Evolutionary conservation across 2,888 invertebrate species (phyloP), one percentile per base, ranked within the genome.

Genomic region (Saturnia japonica): DNA sequence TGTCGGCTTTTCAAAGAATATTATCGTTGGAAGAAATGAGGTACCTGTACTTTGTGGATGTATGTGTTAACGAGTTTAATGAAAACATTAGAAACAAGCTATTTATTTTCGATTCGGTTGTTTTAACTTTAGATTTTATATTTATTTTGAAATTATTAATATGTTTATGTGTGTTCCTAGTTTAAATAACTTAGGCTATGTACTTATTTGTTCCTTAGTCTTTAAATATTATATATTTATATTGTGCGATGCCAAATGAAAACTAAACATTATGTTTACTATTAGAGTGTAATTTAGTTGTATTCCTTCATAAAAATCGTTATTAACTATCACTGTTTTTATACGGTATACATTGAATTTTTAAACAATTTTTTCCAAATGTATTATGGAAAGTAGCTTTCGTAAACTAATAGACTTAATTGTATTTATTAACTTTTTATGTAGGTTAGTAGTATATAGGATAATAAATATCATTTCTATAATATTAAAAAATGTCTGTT

Each of bases 401-500:
- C 88, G 86, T 90, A 83, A 88, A 91, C 91, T 88, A 89, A 88
- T 93, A 91, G 91, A 85, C 88, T 90, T 93, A 90, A 91, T 89
- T 93, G 93, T 93, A 83, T 79, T 81, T 82, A 91, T 88, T 91
- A 91, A 91, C 90, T 87, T 89, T 86, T 82, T 86, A 87, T 85
- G 86, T 92, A 91, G 90, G 89, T 80, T 83, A 80, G 91, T 93
- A 93, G 92, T 78, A 77, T 82, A 88, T 93, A 93, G 92, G 88
- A 88, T 93, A 94, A 94, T 94, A 94, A 94, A 94, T 86, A 87
- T 91, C 89, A 91, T 92, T 92, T 91, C 85, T 91, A 88, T 90
- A 93, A 89, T 90, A 91, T 88, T 90, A 88, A 84, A 91, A 91
- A 85, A 87, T 85, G 93, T 93, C 89, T 94, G 93, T 93, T 93